Evolutionary conservation across 1,140 invertebrate genomes (phyloP).

Genomic region (Tetramorium alpestre): DNA sequence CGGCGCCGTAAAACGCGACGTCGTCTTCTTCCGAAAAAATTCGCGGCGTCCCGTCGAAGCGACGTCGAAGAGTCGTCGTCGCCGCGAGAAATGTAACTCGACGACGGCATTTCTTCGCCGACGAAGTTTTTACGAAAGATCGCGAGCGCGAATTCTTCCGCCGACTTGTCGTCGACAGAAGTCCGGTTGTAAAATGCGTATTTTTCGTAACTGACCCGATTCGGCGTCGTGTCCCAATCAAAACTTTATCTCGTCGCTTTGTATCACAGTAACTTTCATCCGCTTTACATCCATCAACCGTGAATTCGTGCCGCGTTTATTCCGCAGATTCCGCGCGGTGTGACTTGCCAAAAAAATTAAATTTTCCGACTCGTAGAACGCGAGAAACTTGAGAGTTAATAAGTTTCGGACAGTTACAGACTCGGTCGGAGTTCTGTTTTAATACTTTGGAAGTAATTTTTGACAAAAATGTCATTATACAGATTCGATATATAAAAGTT

Average conservation of each 20-base stretch:
- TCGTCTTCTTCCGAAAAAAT: constrained; percentile 26
- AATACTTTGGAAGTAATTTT: background rate
- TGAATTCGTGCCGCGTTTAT: constrained; percentile 9
- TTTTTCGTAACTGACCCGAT: constrained; percentile 46
- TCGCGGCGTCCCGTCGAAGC: constrained; percentile 4
- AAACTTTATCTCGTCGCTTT: constrained; percentile 56
- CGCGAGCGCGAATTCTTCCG: constrained; percentile 29
- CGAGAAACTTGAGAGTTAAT: background rate
- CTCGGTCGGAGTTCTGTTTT: background rate
- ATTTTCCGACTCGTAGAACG: constrained; percentile 3
- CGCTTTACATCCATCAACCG: constrained; percentile 40
- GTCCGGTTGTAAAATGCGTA: constrained; percentile 43
- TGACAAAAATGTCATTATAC: background rate
- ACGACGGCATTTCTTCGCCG: constrained; percentile 10
- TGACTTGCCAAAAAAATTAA: constrained; percentile 17
- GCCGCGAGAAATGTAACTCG: constrained; percentile 30
- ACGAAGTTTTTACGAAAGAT: constrained; percentile 50
- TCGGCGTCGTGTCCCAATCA: constrained; percentile 45
- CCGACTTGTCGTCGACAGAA: constrained; percentile 46
- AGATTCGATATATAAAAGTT: background rate
- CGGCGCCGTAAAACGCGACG: constrained; percentile 31
- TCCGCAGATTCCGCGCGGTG: background rate
- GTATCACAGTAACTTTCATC: constrained; percentile 11
- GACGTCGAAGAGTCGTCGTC: constrained; percentile 5
- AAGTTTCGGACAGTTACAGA: background rate